Conservation (phyloP, 2,797 vertebrate genomes). For the Steatocranus sp. region DNA sequence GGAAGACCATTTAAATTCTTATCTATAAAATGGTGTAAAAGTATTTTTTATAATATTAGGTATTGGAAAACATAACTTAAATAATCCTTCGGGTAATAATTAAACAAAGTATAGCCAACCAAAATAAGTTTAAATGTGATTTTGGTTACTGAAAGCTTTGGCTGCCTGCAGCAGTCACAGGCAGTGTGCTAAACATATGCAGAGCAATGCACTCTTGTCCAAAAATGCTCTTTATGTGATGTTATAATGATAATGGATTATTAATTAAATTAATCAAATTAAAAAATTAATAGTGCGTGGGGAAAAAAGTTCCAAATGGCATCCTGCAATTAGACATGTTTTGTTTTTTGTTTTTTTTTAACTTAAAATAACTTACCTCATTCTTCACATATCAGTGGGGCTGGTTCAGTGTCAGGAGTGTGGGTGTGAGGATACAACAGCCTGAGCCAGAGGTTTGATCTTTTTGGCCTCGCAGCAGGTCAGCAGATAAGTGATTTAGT, state of each 20-base stretch:
- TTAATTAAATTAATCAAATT: neutral
- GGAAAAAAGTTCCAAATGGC: accelerated
- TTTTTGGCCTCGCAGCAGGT: neutral
- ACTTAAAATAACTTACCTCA: neutral
- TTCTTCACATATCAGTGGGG: neutral
- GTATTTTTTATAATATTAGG: neutral
- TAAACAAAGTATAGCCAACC: neutral
- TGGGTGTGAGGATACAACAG: neutral
- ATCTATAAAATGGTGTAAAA: neutral
- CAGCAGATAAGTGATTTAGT: neutral
- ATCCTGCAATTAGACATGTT: neutral
- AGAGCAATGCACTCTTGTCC: neutral
- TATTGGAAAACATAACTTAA: neutral
- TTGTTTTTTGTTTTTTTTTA: accelerated
- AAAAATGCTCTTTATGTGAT: neutral
- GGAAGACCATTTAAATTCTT: neutral
- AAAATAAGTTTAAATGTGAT: neutral
- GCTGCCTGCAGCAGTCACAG: neutral
- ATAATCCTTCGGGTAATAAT: neutral
- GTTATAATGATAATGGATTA: neutral
- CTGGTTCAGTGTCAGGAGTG: neutral
- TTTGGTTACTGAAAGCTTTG: neutral
- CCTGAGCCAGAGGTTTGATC: neutral
- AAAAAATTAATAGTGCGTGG: neutral
- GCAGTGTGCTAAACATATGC: neutral